phyloP scores from a whole-genome alignment of 2,888 invertebrate species.

The Plemyria rubiginata region DNA sequence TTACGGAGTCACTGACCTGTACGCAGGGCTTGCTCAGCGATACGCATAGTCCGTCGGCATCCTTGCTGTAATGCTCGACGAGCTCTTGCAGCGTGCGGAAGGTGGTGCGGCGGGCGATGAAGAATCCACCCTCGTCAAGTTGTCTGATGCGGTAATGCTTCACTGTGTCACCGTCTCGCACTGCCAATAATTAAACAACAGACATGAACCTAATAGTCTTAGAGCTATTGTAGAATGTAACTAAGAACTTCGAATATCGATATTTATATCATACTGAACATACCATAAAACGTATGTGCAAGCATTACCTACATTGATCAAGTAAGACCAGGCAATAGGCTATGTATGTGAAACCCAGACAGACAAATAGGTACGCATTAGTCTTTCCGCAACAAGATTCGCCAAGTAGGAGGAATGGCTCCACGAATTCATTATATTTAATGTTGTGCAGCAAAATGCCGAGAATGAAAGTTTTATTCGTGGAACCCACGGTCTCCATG shows the following conservation, averaged over 20 bases:
- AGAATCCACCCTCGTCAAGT: conserved; percentile 99
- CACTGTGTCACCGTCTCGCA: conserved; percentile 99
- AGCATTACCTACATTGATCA: conserved; percentile 10
- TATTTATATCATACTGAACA: neutral
- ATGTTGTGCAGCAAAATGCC: conserved; percentile 37
- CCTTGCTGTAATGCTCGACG: conserved; percentile 98
- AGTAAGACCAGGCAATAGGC: conserved; percentile 9
- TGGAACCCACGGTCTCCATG: conserved; percentile 36
- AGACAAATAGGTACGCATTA: conserved; percentile 38
- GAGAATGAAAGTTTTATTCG: conserved; percentile 46
- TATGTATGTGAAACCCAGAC: conserved; percentile 25
- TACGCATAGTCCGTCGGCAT: conserved; percentile 99
- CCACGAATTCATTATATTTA: conserved; percentile 38
- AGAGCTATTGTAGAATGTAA: neutral
- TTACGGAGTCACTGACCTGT: conserved; percentile 86
- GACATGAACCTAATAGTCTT: neutral
- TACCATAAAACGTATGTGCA: neutral
- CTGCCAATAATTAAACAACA: conserved; percentile 80
- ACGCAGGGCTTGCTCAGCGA: conserved; percentile 97
- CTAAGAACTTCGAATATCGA: neutral
- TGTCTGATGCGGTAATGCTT: conserved; percentile 99
- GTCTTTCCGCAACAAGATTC: conserved; percentile 37
- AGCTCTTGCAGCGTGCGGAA: conserved; percentile 98
- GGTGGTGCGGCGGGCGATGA: conserved; percentile 98
- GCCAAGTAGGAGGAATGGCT: conserved; percentile 33